Conservation (phyloP, 2,888 invertebrate species). For the Thelaira solivaga region DNA sequence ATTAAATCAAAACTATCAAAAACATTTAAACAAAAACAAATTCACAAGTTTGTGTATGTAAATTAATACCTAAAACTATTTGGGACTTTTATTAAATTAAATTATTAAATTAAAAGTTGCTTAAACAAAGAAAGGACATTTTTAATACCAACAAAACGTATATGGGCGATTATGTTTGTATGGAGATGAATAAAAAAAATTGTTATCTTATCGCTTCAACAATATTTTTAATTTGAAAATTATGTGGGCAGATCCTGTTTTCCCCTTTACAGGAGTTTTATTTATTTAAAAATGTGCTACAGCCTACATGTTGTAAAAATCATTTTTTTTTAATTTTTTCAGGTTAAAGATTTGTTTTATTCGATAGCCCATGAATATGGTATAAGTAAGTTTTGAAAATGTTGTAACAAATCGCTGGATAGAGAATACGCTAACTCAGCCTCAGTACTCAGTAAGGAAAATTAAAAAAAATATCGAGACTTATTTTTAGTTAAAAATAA, state of each 20-base stretch:
- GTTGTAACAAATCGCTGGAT: too few relatives aligned
- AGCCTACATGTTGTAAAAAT: too few relatives aligned
- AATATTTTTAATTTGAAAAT: not conserved
- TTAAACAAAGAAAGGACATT: not conserved
- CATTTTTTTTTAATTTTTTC: too few relatives aligned
- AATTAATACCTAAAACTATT: not conserved
- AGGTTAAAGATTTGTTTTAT: too few relatives aligned
- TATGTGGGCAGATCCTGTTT: constrained; percentile 4
- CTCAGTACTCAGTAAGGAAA: too few relatives aligned
- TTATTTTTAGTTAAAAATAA: too few relatives aligned
- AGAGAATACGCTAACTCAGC: too few relatives aligned
- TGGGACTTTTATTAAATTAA: constrained; percentile 60
- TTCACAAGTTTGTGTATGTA: not conserved
- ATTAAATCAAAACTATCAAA: constrained; percentile 70
- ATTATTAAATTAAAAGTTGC: constrained; percentile 31
- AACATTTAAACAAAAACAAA: constrained; percentile 64
- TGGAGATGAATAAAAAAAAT: not conserved
- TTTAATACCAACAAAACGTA: not conserved
- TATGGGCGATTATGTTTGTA: not conserved
- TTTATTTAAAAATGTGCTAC: not conserved
- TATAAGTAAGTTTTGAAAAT: too few relatives aligned
- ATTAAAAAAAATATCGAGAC: too few relatives aligned
- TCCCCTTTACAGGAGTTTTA: not conserved
- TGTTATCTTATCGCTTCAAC: not conserved
- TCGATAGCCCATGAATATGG: too few relatives aligned